These are phyloP conservation scores for Clytia hemisphaerica DNA, from an alignment of 30 jellyfish, hydroid and myxozoan genomes.

Conservation along the genomic window DNA sequence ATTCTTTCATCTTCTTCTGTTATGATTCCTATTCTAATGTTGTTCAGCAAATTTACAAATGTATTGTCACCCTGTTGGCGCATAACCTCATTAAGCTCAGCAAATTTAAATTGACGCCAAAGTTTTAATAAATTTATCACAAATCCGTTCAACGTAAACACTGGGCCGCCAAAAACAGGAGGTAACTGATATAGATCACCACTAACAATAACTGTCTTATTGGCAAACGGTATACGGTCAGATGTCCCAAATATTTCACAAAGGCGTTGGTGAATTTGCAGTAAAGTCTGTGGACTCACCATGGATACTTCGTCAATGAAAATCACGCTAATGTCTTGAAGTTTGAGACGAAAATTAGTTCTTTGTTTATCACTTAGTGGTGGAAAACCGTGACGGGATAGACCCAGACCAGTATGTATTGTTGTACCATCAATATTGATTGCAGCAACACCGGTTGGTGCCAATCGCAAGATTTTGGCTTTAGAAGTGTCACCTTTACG, in stretches of 20 bases:
- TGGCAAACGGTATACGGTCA: neutral
- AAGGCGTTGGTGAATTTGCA: neutral
- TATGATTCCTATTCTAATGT: neutral
- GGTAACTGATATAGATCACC: conserved; percentile 4
- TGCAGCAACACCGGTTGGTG: conserved; percentile 9
- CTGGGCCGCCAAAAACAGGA: neutral
- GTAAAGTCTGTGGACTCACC: neutral
- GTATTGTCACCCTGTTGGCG: neutral
- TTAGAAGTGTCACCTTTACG: neutral
- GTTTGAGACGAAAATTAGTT: neutral
- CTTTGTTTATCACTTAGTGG: too few species aligned
- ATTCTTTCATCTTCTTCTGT: neutral
- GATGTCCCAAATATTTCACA: neutral
- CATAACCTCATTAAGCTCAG: neutral
- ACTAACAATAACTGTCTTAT: neutral
- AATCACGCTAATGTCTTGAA: neutral
- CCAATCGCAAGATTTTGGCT: neutral
- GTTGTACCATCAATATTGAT: conserved; percentile 8
- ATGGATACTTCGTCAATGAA: conserved; percentile 11
- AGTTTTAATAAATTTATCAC: too few species aligned
- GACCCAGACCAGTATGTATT: neutral
- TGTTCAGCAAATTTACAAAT: neutral
- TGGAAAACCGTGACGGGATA: neutral
- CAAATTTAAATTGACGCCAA: too few species aligned
- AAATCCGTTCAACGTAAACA: neutral